Percentiles rank a stretch among this genome's conserved stretches.
phyloP scores from a whole-genome alignment of 2,113 vertebrate species.

The Dissostichus mawsoni region DNA sequence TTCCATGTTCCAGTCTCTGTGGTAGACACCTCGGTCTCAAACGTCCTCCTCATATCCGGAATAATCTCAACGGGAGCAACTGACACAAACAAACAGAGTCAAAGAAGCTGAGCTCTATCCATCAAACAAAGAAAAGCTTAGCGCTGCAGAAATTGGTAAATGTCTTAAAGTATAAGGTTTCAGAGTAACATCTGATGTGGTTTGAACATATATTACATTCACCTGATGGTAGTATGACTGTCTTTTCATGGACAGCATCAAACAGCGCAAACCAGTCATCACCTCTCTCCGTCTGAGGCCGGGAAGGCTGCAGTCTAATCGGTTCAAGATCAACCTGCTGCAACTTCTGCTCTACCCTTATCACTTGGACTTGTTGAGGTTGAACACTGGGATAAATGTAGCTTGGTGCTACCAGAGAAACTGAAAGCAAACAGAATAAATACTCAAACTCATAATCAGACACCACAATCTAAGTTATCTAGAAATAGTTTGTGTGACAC shows the following conservation, averaged over 20 bases:
- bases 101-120: constrained; percentile 9
- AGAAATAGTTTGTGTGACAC: not conserved
- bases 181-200: not conserved
- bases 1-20: constrained; percentile 48
- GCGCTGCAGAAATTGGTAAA: not conserved
- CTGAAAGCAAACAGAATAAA: constrained; percentile 43
- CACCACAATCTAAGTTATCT: not conserved
- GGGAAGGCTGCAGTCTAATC: constrained; percentile 37
- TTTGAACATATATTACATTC: constrained; percentile 10
- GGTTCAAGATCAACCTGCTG: constrained; percentile 26
- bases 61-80: constrained; percentile 33
- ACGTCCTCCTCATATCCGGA: constrained; percentile 39
- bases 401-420: constrained; percentile 6
- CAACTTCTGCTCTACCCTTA: constrained; percentile 18
- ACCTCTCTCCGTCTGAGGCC: constrained; percentile 41
- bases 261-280: constrained; percentile 71
- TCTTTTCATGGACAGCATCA: constrained; percentile 31
- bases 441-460: constrained; percentile 5
- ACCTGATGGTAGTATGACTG: constrained; percentile 59
- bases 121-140: not conserved
- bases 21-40: constrained; percentile 49
- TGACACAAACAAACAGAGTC: constrained; percentile 51
- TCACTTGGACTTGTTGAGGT: constrained; percentile 32
- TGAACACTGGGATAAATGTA: constrained; percentile 33
- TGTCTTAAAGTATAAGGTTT: constrained; percentile 5